phyloP scores from a whole-genome alignment of 2,797 vertebrate species.

The Chaetodon trifasciatus region DNA sequence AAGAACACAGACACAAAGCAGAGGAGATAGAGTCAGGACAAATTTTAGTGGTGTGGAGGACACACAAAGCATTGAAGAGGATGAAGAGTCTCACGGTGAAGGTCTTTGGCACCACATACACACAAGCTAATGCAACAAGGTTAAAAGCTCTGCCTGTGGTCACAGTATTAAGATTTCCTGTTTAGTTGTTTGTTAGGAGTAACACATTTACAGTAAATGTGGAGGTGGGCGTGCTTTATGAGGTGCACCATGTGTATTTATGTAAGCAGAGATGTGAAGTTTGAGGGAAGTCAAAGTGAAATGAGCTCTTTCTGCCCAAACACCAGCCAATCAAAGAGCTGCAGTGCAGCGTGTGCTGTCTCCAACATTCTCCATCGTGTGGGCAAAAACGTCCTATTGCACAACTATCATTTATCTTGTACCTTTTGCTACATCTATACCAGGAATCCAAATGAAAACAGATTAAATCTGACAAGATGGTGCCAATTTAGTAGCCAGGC shows the following conservation, averaged over 20 bases:
- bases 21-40: conserved; percentile 43
- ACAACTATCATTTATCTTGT: neutral
- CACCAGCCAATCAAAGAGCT: conserved; percentile 26
- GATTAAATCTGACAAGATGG: conserved; percentile 63
- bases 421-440: neutral
- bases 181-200: conserved; percentile 1
- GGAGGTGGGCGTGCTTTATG: conserved; percentile 33
- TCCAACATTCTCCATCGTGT: conserved; percentile 19
- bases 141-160: neutral
- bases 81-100: conserved; percentile 21
- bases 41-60: conserved; percentile 13
- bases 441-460: conserved; percentile 24
- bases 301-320: conserved; percentile 18
- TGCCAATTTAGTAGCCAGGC: conserved; percentile 42
- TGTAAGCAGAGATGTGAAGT: conserved; percentile 26
- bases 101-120: conserved; percentile 20
- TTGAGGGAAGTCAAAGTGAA: conserved; percentile 20
- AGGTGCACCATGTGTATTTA: conserved; percentile 28
- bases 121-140: neutral
- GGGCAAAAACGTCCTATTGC: conserved; percentile 11
- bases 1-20: conserved; percentile 48
- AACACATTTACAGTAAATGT: conserved; percentile 20
- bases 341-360: neutral
- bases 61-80: conserved; percentile 5
- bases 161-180: conserved; percentile 1